Conservation (phyloP, 2,113 vertebrate genomes). For the Salvator merianae region DNA sequence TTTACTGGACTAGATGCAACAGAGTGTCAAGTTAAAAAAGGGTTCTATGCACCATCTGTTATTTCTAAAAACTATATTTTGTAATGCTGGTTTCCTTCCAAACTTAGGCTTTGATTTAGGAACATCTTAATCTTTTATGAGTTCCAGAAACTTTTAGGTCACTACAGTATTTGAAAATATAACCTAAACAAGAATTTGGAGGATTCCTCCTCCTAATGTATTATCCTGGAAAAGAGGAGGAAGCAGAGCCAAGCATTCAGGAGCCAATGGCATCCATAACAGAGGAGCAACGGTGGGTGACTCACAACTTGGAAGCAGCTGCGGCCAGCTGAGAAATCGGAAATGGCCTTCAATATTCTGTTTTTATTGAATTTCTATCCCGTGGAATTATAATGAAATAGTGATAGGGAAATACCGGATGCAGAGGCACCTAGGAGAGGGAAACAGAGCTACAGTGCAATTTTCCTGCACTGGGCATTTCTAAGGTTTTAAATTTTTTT, state of each 20-base stretch:
- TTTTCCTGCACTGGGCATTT: slow-evolving; percentile 15
- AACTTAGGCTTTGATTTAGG: slow-evolving; percentile 4
- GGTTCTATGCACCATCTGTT: not conserved
- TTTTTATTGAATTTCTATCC: slow-evolving; percentile 9
- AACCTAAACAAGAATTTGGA: not conserved
- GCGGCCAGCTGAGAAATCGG: not conserved
- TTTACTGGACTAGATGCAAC: not conserved
- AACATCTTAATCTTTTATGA: slow-evolving; percentile 26
- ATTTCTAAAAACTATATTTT: slow-evolving; percentile 38
- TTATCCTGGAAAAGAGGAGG: not conserved
- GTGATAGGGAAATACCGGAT: not conserved
- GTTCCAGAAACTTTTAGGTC: not conserved
- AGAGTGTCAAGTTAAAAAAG: not conserved
- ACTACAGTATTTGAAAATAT: slow-evolving; percentile 14
- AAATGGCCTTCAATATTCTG: slow-evolving; percentile 5
- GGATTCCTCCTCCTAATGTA: not conserved
- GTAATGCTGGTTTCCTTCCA: slow-evolving; percentile 11
- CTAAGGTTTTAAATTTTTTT: not conserved
- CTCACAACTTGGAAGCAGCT: slow-evolving; percentile 1
- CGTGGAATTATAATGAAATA: not conserved
- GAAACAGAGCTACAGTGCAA: not conserved
- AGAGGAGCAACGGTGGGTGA: not conserved
- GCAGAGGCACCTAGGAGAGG: not conserved
- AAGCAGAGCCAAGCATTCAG: not conserved
- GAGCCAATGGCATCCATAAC: not conserved